These are phyloP conservation scores for Mallotus villosus DNA, from an alignment of 2,797 vertebrate species.

Conservation along the genomic window DNA sequence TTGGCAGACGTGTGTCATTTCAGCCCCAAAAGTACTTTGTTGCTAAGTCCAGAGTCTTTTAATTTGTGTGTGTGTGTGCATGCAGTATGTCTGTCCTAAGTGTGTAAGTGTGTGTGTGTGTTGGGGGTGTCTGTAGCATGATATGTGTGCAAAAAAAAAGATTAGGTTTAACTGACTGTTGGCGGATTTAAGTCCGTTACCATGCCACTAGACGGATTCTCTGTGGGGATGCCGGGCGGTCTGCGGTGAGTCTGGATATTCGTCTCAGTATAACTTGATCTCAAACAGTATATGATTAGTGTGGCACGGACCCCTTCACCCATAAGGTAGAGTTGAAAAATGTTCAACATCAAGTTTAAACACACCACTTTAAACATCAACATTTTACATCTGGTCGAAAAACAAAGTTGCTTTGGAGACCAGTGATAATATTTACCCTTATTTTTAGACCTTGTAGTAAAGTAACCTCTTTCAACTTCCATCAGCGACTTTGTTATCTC, in stretches of 20 bases:
- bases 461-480: too few species aligned
- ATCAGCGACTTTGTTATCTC: too few species aligned
- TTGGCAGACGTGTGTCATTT: not conserved
- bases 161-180: not conserved
- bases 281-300: slow-evolving; percentile 14
- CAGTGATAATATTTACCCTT: too few species aligned
- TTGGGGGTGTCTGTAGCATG: not conserved
- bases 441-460: too few species aligned
- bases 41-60: slow-evolving; percentile 19
- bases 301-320: not conserved
- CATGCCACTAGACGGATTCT: slow-evolving; percentile 55
- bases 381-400: too few species aligned
- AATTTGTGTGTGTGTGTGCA: slow-evolving; percentile 4
- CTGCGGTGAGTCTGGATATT: slow-evolving; percentile 22
- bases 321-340: too few species aligned
- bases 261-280: slow-evolving; percentile 17
- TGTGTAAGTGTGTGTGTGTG: not conserved
- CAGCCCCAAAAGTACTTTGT: slow-evolving; percentile 13
- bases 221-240: slow-evolving; percentile 9
- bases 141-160: slow-evolving; percentile 4
- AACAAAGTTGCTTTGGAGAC: too few species aligned
- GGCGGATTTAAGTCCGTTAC: slow-evolving; percentile 41
- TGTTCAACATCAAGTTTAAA: not conserved
- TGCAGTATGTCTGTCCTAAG: not conserved
- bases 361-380: too few species aligned